A percentile compares a stretch with the other conserved stretches of the same genome.
These are phyloP conservation scores for Scleropages formosus DNA, from an alignment of 2,797 vertebrate species.

Conservation along the genomic window DNA sequence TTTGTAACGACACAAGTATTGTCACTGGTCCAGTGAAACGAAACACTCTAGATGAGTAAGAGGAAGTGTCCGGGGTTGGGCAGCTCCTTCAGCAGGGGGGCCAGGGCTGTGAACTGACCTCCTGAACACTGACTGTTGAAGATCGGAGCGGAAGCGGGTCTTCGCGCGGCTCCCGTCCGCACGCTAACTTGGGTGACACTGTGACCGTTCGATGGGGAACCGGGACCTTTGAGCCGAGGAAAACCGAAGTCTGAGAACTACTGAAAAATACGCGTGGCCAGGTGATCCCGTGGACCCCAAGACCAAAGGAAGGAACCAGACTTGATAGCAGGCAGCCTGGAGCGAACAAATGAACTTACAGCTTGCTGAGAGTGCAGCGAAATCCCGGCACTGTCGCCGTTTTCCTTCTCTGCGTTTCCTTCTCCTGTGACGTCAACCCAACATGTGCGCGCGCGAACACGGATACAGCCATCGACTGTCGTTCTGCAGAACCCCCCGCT, in stretches of 20 bases:
- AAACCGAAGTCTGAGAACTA: conserved; percentile 29
- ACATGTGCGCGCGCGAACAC: background rate
- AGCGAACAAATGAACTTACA: conserved; percentile 52
- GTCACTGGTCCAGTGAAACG: conserved; percentile 11
- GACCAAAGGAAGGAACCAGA: conserved; percentile 34
- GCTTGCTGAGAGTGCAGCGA: conserved; percentile 58
- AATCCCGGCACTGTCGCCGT: conserved; percentile 60
- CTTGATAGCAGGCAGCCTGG: conserved; percentile 52
- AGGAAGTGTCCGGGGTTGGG: background rate
- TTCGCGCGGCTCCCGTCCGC: background rate
- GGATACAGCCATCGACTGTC: background rate
- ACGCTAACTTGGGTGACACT: background rate
- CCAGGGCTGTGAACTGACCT: background rate
- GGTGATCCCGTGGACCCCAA: conserved; percentile 20
- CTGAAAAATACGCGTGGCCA: conserved; percentile 19
- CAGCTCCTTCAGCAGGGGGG: background rate
- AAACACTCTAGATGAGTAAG: background rate
- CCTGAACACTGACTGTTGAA: background rate
- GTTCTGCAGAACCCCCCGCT: background rate
- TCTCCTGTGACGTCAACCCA: conserved; percentile 35
- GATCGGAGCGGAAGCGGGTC: background rate
- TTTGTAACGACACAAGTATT: conserved; percentile 32
- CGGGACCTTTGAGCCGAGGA: conserved; percentile 28
- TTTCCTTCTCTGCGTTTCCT: conserved; percentile 51
- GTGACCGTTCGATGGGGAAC: conserved; percentile 30